A percentile compares a stretch with the other conserved stretches of the same genome.
Conservation (phyloP, 1,140 invertebrate genomes). For the Scaptomyza hsui region DNA sequence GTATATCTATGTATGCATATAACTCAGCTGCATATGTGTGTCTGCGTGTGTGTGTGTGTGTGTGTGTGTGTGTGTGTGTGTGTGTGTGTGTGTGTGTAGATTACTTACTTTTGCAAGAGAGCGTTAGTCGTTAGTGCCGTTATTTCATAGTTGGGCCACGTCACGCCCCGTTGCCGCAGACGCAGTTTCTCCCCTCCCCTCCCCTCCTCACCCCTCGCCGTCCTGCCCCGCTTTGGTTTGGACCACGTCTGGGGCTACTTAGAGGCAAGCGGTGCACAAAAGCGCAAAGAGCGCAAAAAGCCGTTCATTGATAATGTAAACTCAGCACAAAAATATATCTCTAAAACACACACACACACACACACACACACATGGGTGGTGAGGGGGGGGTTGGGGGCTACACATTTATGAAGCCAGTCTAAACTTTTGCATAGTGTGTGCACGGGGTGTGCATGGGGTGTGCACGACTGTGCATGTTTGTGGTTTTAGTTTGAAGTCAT, state of each 20-base stretch:
- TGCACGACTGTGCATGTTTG: constrained; percentile 6
- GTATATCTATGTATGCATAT: constrained; percentile 68
- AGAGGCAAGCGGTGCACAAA: constrained; percentile 70
- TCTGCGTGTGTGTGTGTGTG: constrained; percentile 18
- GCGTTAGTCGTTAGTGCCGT: constrained; percentile 79
- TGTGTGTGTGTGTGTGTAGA: constrained; percentile 60
- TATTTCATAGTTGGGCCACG: constrained; percentile 72
- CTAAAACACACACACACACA: background rate
- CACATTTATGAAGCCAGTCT: constrained; percentile 63
- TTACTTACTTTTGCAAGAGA: constrained; percentile 71
- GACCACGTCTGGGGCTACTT: constrained; percentile 53
- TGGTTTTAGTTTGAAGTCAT: constrained; percentile 55
- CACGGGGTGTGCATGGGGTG: background rate
- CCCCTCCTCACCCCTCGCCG: too few relatives aligned
- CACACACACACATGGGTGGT: background rate
- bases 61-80: constrained; percentile 22
- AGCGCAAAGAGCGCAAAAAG: constrained; percentile 71
- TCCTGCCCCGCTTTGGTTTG: too few relatives aligned
- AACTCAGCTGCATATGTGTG: constrained; percentile 41
- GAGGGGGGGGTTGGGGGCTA: background rate
- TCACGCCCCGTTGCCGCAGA: constrained; percentile 58
- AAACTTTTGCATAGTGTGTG: constrained; percentile 56
- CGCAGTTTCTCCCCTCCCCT: constrained; percentile 14
- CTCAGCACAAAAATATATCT: constrained; percentile 76
- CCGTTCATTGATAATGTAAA: constrained; percentile 81